Evolutionary conservation across 2,113 vertebrate species (phyloP).

Genomic region (Podilymbus podiceps): DNA sequence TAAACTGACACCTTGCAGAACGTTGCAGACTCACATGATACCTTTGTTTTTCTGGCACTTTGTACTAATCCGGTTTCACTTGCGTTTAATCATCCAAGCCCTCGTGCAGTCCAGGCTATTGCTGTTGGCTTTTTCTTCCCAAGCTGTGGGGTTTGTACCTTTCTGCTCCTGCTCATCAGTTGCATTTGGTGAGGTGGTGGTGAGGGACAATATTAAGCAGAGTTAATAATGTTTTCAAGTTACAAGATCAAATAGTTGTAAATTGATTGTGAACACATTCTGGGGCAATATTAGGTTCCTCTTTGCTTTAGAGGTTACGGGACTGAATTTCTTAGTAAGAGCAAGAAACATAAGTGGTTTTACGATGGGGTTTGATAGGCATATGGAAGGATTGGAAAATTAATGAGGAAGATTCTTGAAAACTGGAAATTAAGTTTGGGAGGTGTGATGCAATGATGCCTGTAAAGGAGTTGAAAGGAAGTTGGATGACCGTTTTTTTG

Average conservation of each 20-base stretch:
- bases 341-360: background rate
- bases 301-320: background rate
- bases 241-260: background rate
- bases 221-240: background rate
- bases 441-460: background rate
- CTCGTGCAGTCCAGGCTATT: background rate
- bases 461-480: background rate
- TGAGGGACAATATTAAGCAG: background rate
- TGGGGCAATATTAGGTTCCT: background rate
- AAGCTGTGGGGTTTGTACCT: background rate
- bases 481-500: background rate
- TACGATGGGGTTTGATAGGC: background rate
- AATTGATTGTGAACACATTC: background rate
- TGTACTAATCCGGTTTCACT: background rate
- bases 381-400: background rate
- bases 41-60: background rate
- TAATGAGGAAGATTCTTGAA: constrained; percentile 3
- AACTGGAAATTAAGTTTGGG: constrained; percentile 9
- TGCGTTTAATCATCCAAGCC: background rate
- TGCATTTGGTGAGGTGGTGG: background rate
- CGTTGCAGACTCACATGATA: background rate
- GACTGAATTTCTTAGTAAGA: background rate
- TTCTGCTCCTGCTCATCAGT: background rate
- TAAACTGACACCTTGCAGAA: background rate
- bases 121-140: background rate